A percentile compares a stretch with the other conserved stretches of the same genome.
Evolutionary conservation across 2,888 invertebrate genomes (phyloP).

Genomic region (Theodoxus fluviatilis): DNA sequence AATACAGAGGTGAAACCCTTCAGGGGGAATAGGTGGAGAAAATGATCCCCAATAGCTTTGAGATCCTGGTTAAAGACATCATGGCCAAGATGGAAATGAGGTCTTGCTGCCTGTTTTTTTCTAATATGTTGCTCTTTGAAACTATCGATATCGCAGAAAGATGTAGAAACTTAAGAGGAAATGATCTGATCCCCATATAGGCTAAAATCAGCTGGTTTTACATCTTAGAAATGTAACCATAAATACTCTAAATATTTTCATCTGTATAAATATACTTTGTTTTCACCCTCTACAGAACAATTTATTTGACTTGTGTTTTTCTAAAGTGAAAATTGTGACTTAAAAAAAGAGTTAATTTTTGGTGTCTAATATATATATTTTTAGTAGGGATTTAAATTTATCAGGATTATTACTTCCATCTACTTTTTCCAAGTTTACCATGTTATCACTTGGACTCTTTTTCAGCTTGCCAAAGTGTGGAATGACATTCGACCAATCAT

Average conservation of each 20-base stretch:
- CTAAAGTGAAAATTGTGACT: too few species aligned
- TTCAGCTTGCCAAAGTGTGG: slow-evolving; percentile 45
- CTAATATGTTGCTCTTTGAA: neutral
- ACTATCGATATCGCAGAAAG: neutral
- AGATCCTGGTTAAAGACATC: neutral
- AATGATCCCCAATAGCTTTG: neutral
- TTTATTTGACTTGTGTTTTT: too few species aligned
- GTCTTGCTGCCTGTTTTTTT: slow-evolving; percentile 3
- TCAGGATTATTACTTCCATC: slow-evolving; percentile 11
- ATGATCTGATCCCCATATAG: too few species aligned
- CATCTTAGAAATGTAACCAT: too few species aligned
- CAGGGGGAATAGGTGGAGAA: too few species aligned
- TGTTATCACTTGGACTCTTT: slow-evolving; percentile 17
- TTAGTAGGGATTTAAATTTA: neutral
- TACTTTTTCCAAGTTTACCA: too few species aligned
- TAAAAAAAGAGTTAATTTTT: slow-evolving; percentile 25
- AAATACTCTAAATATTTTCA: too few species aligned
- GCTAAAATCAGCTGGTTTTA: too few species aligned
- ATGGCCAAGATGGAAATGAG: neutral
- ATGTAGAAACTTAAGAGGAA: neutral
- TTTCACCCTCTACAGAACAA: too few species aligned
- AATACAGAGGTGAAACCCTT: too few species aligned
- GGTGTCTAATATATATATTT: slow-evolving; percentile 9
- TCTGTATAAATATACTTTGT: too few species aligned
- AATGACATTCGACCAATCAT: slow-evolving; percentile 41